Base-by-base conservation (phyloP, 2,797 vertebrate species). In the Sebastes goodei region DNA sequence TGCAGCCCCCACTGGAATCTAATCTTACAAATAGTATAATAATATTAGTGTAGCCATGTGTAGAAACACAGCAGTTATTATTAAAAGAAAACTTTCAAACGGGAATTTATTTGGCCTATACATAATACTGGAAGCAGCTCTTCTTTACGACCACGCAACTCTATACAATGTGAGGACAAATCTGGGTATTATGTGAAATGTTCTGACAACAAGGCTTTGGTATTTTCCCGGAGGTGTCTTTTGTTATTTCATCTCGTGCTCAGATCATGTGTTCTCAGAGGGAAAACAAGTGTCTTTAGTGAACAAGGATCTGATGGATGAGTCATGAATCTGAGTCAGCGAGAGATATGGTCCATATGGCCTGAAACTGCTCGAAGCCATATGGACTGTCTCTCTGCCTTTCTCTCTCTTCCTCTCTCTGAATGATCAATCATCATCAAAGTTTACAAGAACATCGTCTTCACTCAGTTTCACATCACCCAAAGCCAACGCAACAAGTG, bases 301-400 rank as follows among this genome's bases (percentile, higher is more conserved):
- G 80, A 88, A 80, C 82, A 62, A 86, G 75, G 64, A 80, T 60
- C 35, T 87, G 82, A 90, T 71, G 71, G 82, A 87, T 93, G 92
- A 95, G 71, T 94, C 91, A 93, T 57, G 63, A 88, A 86, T 80
- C 65, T 84, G 91, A 92, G 89, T 92, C 91, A 90, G 76, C 21
- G 29, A 86, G 78, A 85, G 84, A 83, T 52, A 52, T 21, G 53
- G 82, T 81, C 74, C 84, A 85, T 78, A 85, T 85, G 88, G 84
- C 72, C 82, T 55, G 17, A 63, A 76, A 74, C 62, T 49, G 86
- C 83, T 69, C 67, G 0, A 12, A 76, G 86, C 80, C 86, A 86
- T 81, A 76, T 78, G 87, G 80, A 52, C 61, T 7, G 49, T 72
- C 79, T 86, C 53, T 67, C 53, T 67, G 11, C 25, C 38, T 67